phyloP scores from a whole-genome alignment of 2,888 invertebrate genomes.

The Drosophila conformis region DNA sequence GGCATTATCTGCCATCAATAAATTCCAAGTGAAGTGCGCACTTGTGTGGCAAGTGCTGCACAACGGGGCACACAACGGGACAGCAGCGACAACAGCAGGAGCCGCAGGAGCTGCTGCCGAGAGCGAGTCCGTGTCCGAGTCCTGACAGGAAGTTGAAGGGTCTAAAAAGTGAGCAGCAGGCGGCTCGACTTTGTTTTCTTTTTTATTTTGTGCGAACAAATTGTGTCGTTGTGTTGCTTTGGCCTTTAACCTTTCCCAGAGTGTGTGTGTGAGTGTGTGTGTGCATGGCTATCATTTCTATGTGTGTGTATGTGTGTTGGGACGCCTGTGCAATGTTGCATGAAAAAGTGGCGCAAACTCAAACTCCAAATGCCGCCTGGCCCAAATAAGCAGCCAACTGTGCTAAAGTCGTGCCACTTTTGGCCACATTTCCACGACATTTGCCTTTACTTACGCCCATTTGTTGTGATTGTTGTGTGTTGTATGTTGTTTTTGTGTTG shows the following conservation, averaged over 20 bases:
- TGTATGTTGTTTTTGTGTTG: constrained; percentile 3
- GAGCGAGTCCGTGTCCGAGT: constrained; percentile 7
- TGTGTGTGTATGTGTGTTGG: constrained; percentile 46
- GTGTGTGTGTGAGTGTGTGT: constrained; percentile 13
- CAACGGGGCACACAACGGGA: constrained; percentile 54
- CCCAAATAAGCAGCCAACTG: constrained; percentile 67
- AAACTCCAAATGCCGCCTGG: constrained; percentile 50
- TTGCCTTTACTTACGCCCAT: constrained; percentile 41
- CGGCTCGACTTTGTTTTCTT: constrained; percentile 1
- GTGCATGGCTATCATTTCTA: constrained; percentile 64
- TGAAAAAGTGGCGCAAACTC: constrained; percentile 77
- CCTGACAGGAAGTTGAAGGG: constrained; percentile 61
- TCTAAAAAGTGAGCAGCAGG: constrained; percentile 68
- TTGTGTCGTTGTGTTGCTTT: constrained; percentile 70
- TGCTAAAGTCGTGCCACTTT: constrained; percentile 67
- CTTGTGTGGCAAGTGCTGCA: constrained; percentile 78
- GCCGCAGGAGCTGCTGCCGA: constrained; percentile 23
- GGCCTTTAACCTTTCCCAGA: constrained; percentile 73
- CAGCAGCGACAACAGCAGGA: constrained; percentile 16
- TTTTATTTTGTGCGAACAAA: constrained; percentile 43
- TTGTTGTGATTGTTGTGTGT: constrained; percentile 39
- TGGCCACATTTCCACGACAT: constrained; percentile 70
- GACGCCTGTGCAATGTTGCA: constrained; percentile 76
- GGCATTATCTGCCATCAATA: constrained; percentile 82
- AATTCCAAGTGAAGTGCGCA: constrained; percentile 79